Evolutionary conservation across 2,797 vertebrate species (phyloP), one percentile per base, ranked within the genome.

Genomic region (Pogoniulus pusillus): DNA sequence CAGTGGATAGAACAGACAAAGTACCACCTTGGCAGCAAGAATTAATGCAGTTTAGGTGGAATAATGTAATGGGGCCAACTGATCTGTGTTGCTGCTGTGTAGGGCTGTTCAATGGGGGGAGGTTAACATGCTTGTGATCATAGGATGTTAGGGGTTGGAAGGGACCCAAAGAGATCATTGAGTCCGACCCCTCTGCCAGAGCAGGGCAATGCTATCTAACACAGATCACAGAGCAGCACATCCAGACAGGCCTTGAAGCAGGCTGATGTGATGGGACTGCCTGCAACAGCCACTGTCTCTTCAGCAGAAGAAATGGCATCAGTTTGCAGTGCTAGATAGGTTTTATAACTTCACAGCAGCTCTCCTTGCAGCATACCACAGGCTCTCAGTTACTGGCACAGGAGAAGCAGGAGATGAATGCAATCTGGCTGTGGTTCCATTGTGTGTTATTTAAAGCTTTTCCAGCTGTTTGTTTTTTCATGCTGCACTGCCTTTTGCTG

Each of bases 91-190:
- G n/a, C n/a, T n/a, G n/a, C n/a, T n/a, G n/a, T n/a, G n/a, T n/a
- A n/a, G n/a, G n/a, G n/a, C n/a, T n/a, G n/a, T n/a, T n/a, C n/a
- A n/a, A n/a, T n/a, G n/a, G n/a, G n/a, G n/a, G n/a, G n/a, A n/a
- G n/a, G n/a, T n/a, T n/a, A n/a, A 22, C 2, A 0, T 34, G 49
- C 17, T 87, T 37, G 10, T 37, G 35, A 10, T 37, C 1, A 0
- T 73, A n/a, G n/a, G n/a, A n/a, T n/a, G n/a, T n/a, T n/a, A n/a
- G n/a, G n/a, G n/a, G n/a, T n/a, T n/a, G n/a, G n/a, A n/a, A n/a
- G n/a, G n/a, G n/a, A n/a, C n/a, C n/a, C n/a, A n/a, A n/a, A n/a
- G n/a, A n/a, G n/a, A n/a, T n/a, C n/a, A n/a, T n/a, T n/a, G n/a
- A n/a, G n/a, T n/a, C n/a, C n/a, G n/a, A n/a, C n/a, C n/a, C n/a